Evolutionary conservation across 53 echinoderm and acorn worm genomes (phyloP), one percentile per base, ranked within the genome.

Genomic region (Mesocentrotus franciscanus): DNA sequence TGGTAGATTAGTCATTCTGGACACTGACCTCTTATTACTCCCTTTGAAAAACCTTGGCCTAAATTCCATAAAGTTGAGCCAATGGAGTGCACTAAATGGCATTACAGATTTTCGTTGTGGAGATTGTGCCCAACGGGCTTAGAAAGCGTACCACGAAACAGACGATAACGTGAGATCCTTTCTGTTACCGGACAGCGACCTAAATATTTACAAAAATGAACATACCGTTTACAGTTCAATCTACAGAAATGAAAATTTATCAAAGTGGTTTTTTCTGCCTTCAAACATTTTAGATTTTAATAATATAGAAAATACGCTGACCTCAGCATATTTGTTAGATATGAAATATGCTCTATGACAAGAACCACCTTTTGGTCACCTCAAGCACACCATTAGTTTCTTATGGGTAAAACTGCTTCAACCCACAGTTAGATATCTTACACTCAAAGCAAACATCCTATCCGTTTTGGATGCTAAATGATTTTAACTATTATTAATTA

Each of bases 51-150:
- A 93, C 79, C 83, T 81, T 94, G 95, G 95, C 95, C 95, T 94
- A 94, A 94, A 94, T 94, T 85, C 95, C 95, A 85, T 85, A 62
- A 85, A 68, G 95, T 66, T 94, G 95, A 94, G 85, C 85, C 87
- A 94, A 64, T 68, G 71, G 70, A 85, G 95, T 85, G 70, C 16
- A 94, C 85, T 85, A 94, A 94, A 85, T 85, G 22, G 87, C 68
- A 60, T 94, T 94, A 26, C 62, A 68, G 87, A 64, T 85, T 64
- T 27, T 26, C 9, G 10, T 59, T 14, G 85, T 22, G 70, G 34
- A 94, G 87, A 94, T 85, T 94, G 85, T 85, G 95, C 95, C 95
- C 87, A 14, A 24, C 2, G 95, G 95, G 94, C 61, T 56, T 60
- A 20, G 8, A n/a, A 27, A 87, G 34, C 87, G 16, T 27, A 39